Evolutionary conservation across 2,113 vertebrate genomes (phyloP), one percentile per base, ranked within the genome.

Genomic region (Ptychochromis oligacanthus): DNA sequence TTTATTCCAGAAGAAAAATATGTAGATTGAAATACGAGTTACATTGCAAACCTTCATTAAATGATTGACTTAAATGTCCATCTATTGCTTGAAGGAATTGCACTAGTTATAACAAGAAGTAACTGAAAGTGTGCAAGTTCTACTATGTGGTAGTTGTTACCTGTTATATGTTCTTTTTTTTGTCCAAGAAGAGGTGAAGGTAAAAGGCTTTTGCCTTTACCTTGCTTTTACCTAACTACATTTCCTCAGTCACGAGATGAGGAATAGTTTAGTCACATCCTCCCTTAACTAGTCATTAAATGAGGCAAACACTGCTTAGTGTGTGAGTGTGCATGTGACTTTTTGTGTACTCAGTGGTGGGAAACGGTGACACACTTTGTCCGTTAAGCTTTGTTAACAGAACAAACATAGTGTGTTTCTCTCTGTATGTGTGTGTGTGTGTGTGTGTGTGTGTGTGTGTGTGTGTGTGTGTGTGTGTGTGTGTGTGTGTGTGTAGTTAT

Each of bases 361-460:
- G 59, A 80, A 84, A 91, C 18, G 4, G 58, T 87, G 80, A 87
- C 82, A 85, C 62, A 87, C 34, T 83, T 61, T 56, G 57, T 82
- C 75, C 4, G 11, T 77, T 80, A 20, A 84, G 85, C 64, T 88
- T 70, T 85, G 70, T 89, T 85, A 88, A 62, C 85, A 87, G 70
- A 88, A 81, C 88, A 89, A 88, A 92, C 80, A 88, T 11, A 79
- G 18, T 43, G 24, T 6, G 12, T 70, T 77, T 75, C 8, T 76
- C 34, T 46, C 13, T 67, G 2, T 10, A 2, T 61, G 1, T 1
- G 52, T 34, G 15, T 61, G 62, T 52, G 10, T 34, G 28, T 24
- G 74, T 36, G 67, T 72, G 75, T 78, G 52, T 57, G 28, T 31
- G 28, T 31, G 28, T 31, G 28, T n/a, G 28, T 52, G 1, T 43